Evolutionary conservation across 1,140 invertebrate genomes (phyloP).

Genomic region (Papilio aristodemus): DNA sequence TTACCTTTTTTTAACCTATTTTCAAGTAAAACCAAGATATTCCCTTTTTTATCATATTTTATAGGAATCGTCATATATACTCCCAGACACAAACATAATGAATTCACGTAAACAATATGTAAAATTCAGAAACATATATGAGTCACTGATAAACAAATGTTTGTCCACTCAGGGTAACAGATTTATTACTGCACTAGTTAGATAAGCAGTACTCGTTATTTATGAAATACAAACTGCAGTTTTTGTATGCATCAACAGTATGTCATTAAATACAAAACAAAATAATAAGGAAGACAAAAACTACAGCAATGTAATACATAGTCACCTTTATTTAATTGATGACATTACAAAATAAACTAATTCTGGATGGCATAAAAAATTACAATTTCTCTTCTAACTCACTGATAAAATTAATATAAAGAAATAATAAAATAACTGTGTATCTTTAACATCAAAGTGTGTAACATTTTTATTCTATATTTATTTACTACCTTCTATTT

Average conservation of each 20-base stretch:
- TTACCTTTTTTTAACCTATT: too few species aligned
- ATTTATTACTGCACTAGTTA: neutral
- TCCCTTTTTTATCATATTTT: too few species aligned
- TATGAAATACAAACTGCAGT: too few species aligned
- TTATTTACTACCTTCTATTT: neutral
- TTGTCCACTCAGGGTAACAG: neutral
- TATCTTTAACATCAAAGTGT: constrained; percentile 30
- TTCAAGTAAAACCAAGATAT: too few species aligned
- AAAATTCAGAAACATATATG: neutral
- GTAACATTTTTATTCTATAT: constrained; percentile 37
- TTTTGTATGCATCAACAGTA: too few species aligned
- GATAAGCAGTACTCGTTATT: neutral
- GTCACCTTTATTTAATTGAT: constrained; percentile 51
- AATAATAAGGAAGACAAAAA: neutral
- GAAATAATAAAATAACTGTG: constrained; percentile 37
- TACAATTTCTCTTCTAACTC: constrained; percentile 43
- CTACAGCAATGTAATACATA: constrained; percentile 35
- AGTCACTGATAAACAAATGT: neutral
- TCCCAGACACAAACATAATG: too few species aligned
- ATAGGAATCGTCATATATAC: too few species aligned
- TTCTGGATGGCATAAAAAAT: constrained; percentile 58
- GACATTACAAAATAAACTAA: constrained; percentile 46
- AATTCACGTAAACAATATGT: neutral
- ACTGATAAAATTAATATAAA: constrained; percentile 35
- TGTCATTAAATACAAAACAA: too few species aligned